Percentiles rank a stretch among this genome's conserved stretches.
These are phyloP conservation scores for Anoplolepis gracilipes DNA, from an alignment of 1,140 invertebrate genomes.

Conservation along the genomic window DNA sequence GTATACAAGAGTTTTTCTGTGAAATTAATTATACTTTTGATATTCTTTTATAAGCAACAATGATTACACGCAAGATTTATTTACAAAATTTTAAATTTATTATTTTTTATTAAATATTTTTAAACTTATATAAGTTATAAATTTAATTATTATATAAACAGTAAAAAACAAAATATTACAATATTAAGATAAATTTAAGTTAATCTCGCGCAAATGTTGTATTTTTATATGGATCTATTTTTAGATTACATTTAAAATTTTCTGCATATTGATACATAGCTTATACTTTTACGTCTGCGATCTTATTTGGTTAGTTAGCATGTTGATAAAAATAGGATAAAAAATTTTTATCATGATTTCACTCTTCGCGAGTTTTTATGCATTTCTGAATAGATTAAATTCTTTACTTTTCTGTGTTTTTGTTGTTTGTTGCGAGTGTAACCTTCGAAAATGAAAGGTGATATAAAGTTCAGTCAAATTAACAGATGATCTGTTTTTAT, in stretches of 20 bases:
- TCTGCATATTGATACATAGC: neutral
- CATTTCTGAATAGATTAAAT: slow-evolving; percentile 14
- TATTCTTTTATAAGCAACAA: too few species aligned
- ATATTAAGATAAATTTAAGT: too few species aligned
- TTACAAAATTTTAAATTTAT: too few species aligned
- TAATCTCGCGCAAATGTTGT: neutral
- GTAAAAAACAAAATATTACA: too few species aligned
- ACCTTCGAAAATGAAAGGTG: slow-evolving; percentile 21
- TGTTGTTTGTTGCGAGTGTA: neutral
- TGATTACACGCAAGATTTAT: too few species aligned
- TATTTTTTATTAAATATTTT: too few species aligned
- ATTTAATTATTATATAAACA: too few species aligned
- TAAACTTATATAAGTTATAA: too few species aligned
- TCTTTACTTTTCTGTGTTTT: slow-evolving; percentile 52
- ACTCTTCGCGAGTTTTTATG: neutral
- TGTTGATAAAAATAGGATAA: neutral
- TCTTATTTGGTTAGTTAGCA: neutral
- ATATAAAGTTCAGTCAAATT: neutral
- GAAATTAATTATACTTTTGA: too few species aligned
- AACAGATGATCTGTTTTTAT: neutral
- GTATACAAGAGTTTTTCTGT: too few species aligned
- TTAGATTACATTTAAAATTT: neutral
- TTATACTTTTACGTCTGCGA: neutral
- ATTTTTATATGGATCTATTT: neutral
- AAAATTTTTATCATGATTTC: neutral